These are phyloP conservation scores for Luidia sarsii DNA, from an alignment of 53 echinoderm and acorn worm species.

Conservation along the genomic window DNA sequence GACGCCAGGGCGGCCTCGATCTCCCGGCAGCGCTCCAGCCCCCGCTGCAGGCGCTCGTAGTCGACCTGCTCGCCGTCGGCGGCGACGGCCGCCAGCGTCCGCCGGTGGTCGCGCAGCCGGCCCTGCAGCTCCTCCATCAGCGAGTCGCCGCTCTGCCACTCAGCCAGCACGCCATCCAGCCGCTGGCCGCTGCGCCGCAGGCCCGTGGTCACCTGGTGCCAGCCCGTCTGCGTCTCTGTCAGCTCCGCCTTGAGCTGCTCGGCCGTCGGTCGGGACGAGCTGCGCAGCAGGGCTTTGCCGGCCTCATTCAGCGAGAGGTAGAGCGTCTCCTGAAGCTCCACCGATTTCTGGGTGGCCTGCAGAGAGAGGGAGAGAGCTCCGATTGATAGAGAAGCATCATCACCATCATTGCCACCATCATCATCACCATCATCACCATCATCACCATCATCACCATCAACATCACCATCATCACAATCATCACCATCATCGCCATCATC, in stretches of 20 bases:
- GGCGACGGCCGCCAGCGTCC: conserved; percentile 57
- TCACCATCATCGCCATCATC: too few species aligned
- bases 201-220: conserved; percentile 81
- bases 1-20: conserved; percentile 74
- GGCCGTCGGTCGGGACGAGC: conserved; percentile 73
- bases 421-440: too few species aligned
- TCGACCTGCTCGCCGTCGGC: conserved; percentile 59
- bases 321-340: conserved; percentile 78
- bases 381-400: too few species aligned
- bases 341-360: conserved; percentile 76
- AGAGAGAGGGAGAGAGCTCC: too few species aligned
- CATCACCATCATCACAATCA: too few species aligned
- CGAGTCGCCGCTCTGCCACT: conserved; percentile 82
- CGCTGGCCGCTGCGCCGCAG: conserved; percentile 62
- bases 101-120: conserved; percentile 76
- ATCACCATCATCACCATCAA: too few species aligned
- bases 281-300: conserved; percentile 80
- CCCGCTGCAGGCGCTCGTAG: conserved; percentile 78
- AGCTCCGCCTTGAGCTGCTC: conserved; percentile 76
- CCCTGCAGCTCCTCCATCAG: conserved; percentile 73
- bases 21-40: conserved; percentile 83
- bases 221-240: conserved; percentile 76
- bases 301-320: conserved; percentile 86
- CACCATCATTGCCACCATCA: too few species aligned
- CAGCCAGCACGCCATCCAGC: conserved; percentile 66